Evolutionary conservation across 2,797 vertebrate species (phyloP).

Genomic region (Caiman crocodilus): DNA sequence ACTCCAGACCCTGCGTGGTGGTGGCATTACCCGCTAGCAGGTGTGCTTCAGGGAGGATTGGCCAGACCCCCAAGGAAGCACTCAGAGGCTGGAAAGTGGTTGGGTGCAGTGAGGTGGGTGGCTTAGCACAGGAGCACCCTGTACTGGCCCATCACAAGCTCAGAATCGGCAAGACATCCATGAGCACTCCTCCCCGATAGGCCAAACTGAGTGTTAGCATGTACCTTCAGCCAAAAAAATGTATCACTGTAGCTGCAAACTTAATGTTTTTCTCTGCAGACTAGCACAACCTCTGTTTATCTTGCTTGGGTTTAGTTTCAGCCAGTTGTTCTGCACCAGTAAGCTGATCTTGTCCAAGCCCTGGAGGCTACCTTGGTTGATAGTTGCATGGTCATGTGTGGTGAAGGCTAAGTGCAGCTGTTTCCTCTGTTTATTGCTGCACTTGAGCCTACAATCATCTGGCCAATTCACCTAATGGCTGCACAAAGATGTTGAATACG

Average conservation of each 20-base stretch:
- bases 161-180: too few relatives aligned
- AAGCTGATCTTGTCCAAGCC: not conserved
- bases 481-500: not conserved
- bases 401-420: not conserved
- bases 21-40: too few relatives aligned
- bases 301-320: not conserved
- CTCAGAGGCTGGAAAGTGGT: too few relatives aligned
- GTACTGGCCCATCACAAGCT: too few relatives aligned
- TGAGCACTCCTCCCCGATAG: not conserved
- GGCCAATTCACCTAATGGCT: not conserved
- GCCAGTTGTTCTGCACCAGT: not conserved
- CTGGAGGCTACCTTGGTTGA: not conserved
- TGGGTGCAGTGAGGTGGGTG: too few relatives aligned
- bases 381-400: not conserved
- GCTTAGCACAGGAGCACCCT: too few relatives aligned
- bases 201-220: not conserved
- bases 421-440: not conserved
- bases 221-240: not conserved
- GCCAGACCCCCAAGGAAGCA: too few relatives aligned
- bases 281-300: not conserved
- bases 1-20: too few relatives aligned
- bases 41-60: too few relatives aligned
- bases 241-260: not conserved
- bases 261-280: not conserved
- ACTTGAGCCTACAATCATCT: not conserved